Evolutionary conservation across 1,140 invertebrate genomes (phyloP).

Genomic region (Zaprionus davidi): DNA sequence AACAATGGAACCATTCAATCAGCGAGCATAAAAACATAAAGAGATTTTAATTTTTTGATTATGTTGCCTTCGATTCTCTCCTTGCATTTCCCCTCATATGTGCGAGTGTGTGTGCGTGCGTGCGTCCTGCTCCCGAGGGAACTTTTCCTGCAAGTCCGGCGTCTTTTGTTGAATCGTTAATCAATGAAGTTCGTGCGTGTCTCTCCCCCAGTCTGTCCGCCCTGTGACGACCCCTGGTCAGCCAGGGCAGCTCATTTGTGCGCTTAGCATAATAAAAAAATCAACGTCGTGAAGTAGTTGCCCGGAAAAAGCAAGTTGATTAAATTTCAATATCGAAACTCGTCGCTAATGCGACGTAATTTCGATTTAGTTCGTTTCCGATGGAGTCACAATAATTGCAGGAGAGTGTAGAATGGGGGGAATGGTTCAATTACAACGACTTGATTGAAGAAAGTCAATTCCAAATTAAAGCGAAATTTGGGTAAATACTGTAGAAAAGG

Average conservation of each 20-base stretch:
- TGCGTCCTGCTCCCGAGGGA: slow-evolving; percentile 54
- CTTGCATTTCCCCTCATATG: slow-evolving; percentile 4
- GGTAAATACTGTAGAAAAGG: background rate
- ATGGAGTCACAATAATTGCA: background rate
- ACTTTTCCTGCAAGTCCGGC: slow-evolving; percentile 32
- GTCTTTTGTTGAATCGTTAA: slow-evolving; percentile 76
- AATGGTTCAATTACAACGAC: background rate
- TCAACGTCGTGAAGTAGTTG: slow-evolving; percentile 60
- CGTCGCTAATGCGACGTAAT: slow-evolving; percentile 74
- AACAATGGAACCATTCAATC: slow-evolving; percentile 84
- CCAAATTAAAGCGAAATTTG: background rate
- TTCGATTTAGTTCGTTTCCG: slow-evolving; percentile 75
- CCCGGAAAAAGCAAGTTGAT: slow-evolving; percentile 77
- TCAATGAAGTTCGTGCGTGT: slow-evolving; percentile 77
- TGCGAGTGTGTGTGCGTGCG: slow-evolving; percentile 34
- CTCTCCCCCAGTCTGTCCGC: slow-evolving; percentile 19
- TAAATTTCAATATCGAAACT: slow-evolving; percentile 72
- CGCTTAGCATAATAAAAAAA: slow-evolving; percentile 82
- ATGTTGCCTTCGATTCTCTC: slow-evolving; percentile 47
- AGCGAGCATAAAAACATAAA: slow-evolving; percentile 81
- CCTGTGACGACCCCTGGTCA: slow-evolving; percentile 64
- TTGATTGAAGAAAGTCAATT: background rate
- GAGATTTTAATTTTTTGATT: slow-evolving; percentile 84
- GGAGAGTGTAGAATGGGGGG: background rate
- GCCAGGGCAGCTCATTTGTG: slow-evolving; percentile 62